phyloP scores from a whole-genome alignment of 1,140 invertebrate species.

The Brachionus rubens region DNA sequence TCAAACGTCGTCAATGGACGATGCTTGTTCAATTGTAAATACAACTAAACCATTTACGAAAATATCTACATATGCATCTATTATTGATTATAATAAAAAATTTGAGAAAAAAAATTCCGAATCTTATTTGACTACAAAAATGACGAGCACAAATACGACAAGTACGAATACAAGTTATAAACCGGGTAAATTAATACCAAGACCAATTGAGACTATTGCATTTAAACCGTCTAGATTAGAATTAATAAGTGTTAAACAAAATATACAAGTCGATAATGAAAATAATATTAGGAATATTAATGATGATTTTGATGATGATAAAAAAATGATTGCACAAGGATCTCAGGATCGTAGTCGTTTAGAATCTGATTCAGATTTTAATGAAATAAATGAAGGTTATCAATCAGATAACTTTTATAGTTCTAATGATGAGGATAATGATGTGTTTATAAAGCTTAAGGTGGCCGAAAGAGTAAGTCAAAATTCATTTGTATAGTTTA shows the following conservation, averaged over 20 bases:
- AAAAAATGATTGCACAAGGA: not conserved
- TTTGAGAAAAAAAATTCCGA: constrained; percentile 43
- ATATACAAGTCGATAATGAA: too few species aligned
- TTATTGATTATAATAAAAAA: constrained; percentile 34
- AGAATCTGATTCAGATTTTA: constrained; percentile 18
- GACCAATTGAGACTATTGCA: constrained; percentile 18
- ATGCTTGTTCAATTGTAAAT: not conserved
- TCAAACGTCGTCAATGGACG: not conserved
- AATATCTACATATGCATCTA: constrained; percentile 28
- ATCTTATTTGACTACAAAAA: not conserved
- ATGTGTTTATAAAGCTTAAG: constrained; percentile 12
- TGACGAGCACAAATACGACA: not conserved
- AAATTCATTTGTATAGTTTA: not conserved
- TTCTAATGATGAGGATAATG: constrained; percentile 39
- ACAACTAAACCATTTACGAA: constrained; percentile 34
- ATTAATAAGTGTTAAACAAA: not conserved
- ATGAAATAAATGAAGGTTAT: constrained; percentile 9
- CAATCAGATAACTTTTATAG: constrained; percentile 4
- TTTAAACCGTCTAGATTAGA: constrained; percentile 26
- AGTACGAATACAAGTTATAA: not conserved
- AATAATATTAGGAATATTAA: too few species aligned
- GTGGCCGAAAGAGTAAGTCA: constrained; percentile 2
- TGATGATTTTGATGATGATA: not conserved
- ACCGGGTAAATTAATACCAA: constrained; percentile 15
- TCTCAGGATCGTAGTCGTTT: not conserved